Evolutionary conservation across 2,888 invertebrate genomes (phyloP).

Genomic region (Caenorhabditis becei): DNA sequence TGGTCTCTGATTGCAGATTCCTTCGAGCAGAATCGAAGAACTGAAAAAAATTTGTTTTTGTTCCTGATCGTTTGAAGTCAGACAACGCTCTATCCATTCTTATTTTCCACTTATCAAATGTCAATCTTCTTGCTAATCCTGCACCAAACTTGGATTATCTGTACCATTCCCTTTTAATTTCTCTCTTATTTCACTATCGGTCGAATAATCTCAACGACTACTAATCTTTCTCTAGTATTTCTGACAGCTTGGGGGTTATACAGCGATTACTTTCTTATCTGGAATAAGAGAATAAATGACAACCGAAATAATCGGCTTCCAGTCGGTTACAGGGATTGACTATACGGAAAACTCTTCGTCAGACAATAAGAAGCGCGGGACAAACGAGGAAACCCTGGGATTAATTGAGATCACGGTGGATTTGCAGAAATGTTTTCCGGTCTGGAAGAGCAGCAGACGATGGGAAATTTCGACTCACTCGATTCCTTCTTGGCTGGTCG

Average conservation of each 20-base stretch:
- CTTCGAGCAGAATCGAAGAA: constrained; percentile 81
- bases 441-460: background rate
- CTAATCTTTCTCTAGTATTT: background rate
- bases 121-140: background rate
- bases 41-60: constrained; percentile 66
- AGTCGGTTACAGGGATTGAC: constrained; percentile 12
- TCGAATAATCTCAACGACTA: background rate
- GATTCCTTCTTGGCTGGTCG: constrained; percentile 67
- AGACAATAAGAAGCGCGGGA: constrained; percentile 18
- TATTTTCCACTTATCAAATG: background rate
- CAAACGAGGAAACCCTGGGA: constrained; percentile 12
- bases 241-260: background rate
- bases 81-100: background rate
- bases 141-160: background rate
- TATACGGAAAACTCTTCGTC: constrained; percentile 31
- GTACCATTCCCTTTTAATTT: background rate
- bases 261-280: background rate
- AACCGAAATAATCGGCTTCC: constrained; percentile 20
- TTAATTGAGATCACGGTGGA: constrained; percentile 24
- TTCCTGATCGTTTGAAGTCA: no score
- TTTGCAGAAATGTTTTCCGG: constrained; percentile 9
- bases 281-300: background rate
- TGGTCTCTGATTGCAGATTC: constrained; percentile 79
- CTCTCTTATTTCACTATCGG: background rate
- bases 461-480: constrained; percentile 49